These are phyloP conservation scores for Poeciliopsis gracilis DNA, from an alignment of 2,797 vertebrate species.

Conservation along the genomic window DNA sequence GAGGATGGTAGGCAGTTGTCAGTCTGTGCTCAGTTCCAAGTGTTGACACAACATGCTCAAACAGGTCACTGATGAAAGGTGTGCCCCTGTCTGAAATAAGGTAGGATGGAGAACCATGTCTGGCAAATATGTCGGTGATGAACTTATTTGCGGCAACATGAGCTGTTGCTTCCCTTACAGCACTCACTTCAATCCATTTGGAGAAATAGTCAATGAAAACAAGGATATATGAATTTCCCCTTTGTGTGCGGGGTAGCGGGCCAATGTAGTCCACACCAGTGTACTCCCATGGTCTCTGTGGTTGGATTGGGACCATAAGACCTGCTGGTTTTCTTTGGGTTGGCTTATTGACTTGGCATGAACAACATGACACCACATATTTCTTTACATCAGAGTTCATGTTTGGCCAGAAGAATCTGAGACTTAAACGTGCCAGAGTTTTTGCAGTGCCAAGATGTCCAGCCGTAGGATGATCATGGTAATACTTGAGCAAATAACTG, in stretches of 20 bases:
- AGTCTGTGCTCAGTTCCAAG: conserved; percentile 7
- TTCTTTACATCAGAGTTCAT: background rate
- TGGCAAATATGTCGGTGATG: background rate
- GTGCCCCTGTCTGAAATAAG: conserved; percentile 4
- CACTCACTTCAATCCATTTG: background rate
- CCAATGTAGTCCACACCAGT: background rate
- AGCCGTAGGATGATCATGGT: no score
- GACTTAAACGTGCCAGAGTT: background rate
- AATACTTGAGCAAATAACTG: no score
- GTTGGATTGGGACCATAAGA: background rate
- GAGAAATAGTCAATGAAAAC: background rate
- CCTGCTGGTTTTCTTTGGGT: background rate
- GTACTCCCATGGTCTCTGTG: background rate
- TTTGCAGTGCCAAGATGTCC: background rate
- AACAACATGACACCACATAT: background rate
- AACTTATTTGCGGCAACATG: conserved; percentile 5
- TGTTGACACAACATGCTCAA: background rate
- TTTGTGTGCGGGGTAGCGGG: background rate
- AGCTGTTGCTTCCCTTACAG: background rate
- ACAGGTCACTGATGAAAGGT: background rate
- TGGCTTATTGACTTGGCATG: background rate
- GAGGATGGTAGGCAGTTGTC: background rate
- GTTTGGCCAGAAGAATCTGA: background rate
- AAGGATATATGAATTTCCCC: background rate
- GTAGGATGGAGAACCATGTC: background rate